These are phyloP conservation scores for Habrosyne pyritoides DNA, from an alignment of 2,888 invertebrate genomes.

Conservation along the genomic window DNA sequence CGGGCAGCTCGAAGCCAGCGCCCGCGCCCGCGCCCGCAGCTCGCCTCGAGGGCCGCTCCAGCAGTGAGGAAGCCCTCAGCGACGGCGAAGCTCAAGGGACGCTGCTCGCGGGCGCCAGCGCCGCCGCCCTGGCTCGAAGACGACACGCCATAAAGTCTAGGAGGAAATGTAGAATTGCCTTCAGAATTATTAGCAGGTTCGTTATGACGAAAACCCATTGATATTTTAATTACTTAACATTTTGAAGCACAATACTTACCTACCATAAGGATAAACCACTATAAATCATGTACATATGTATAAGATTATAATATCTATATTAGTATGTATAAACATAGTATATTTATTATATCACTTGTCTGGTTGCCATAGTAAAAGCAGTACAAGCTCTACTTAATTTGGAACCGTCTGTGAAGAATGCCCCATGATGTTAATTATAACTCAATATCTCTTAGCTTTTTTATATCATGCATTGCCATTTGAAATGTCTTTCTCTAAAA, in stretches of 20 bases:
- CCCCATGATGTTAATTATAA: no score
- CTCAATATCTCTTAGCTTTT: no score
- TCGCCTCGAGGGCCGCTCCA: conserved; percentile 33
- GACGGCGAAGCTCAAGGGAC: conserved; percentile 60
- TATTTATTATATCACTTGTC: no score
- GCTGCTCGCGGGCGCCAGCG: conserved; percentile 71
- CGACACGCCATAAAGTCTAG: conserved; percentile 76
- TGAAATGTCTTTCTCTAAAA: not conserved
- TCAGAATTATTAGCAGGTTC: conserved; percentile 67
- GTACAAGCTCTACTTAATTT: no score
- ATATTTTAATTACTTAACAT: not conserved
- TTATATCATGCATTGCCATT: not conserved
- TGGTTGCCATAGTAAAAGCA: no score
- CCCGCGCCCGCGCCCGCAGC: conserved; percentile 45
- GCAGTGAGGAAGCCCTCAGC: conserved; percentile 50
- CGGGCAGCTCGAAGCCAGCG: conserved; percentile 54
- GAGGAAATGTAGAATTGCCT: conserved; percentile 73
- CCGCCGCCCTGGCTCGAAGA: conserved; percentile 73
- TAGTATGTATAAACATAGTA: no score
- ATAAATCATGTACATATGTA: no score
- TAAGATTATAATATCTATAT: no score
- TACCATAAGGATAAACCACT: no score
- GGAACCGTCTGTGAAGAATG: no score
- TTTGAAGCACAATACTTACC: not conserved
- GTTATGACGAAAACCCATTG: conserved; percentile 23